These are phyloP conservation scores for Lithobius niger DNA, from an alignment of 1,140 invertebrate species.

Conservation along the genomic window DNA sequence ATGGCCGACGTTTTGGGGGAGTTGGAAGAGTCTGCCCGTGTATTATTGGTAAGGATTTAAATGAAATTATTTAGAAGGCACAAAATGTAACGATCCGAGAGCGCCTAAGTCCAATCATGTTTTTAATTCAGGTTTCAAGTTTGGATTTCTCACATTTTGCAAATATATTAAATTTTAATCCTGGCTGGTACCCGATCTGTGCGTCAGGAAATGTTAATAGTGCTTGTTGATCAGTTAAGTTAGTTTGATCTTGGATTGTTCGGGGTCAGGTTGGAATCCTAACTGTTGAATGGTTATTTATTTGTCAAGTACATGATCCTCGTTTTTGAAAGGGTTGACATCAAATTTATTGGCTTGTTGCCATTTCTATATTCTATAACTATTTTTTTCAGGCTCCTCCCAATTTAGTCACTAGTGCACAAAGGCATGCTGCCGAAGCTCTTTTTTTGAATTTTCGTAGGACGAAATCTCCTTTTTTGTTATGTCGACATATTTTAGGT, in stretches of 20 bases:
- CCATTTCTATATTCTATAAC: too few relatives aligned
- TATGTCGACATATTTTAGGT: too few relatives aligned
- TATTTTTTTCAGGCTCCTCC: conserved; percentile 74
- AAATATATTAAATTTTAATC: background rate
- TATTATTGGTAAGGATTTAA: conserved; percentile 46
- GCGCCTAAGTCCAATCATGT: background rate
- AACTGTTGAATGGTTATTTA: too few relatives aligned
- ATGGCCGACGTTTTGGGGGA: conserved; percentile 21
- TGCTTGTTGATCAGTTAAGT: background rate
- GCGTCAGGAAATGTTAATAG: background rate
- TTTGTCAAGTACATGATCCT: too few relatives aligned
- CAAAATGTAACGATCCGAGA: background rate
- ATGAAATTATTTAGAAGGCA: background rate
- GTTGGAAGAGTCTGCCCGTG: conserved; percentile 50
- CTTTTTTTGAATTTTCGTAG: conserved; percentile 68
- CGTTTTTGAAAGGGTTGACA: too few relatives aligned
- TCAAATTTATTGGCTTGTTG: too few relatives aligned
- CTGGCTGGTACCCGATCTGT: background rate
- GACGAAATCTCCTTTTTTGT: conserved; percentile 60
- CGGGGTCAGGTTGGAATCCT: too few relatives aligned
- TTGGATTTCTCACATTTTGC: background rate
- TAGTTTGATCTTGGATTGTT: too few relatives aligned
- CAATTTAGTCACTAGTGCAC: conserved; percentile 56
- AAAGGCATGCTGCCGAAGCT: conserved; percentile 59
- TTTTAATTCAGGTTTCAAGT: background rate